Evolutionary conservation across 2,888 invertebrate genomes (phyloP).

Genomic region (Zeuzera pyrina): DNA sequence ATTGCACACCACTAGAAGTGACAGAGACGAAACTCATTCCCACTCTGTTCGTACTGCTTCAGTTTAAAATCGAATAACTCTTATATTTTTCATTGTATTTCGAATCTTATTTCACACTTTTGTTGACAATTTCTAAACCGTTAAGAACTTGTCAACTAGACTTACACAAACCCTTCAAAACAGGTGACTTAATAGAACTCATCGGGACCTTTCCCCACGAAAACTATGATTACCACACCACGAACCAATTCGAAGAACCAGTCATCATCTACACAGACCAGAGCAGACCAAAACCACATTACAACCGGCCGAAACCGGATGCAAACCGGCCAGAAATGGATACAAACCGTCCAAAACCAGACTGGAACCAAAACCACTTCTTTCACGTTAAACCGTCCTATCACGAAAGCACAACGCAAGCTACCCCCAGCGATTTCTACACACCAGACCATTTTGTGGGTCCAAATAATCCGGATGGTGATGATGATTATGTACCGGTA

Average conservation of each 20-base stretch:
- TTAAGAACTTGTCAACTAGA: too few relatives aligned
- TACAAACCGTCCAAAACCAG: conserved; percentile 25
- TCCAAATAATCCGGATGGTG: conserved; percentile 31
- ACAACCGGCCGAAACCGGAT: conserved; percentile 32
- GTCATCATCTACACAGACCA: conserved; percentile 63
- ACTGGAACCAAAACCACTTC: conserved; percentile 32
- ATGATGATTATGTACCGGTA: conserved; percentile 65
- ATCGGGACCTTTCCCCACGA: conserved; percentile 67
- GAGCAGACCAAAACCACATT: conserved; percentile 43
- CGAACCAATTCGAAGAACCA: conserved; percentile 63
- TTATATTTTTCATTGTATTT: too few relatives aligned
- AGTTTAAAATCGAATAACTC: too few relatives aligned
- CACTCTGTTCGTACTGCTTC: too few relatives aligned
- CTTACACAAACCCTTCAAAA: conserved; percentile 22
- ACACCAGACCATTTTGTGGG: conserved; percentile 30
- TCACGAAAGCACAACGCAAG: conserved; percentile 49
- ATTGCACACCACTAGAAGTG: too few relatives aligned
- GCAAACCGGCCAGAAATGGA: conserved; percentile 28
- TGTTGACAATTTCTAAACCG: too few relatives aligned
- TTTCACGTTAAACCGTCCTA: conserved; percentile 68
- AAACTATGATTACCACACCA: conserved; percentile 54
- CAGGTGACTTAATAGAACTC: conserved; percentile 69
- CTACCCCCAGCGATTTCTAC: conserved; percentile 39
- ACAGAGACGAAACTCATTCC: too few relatives aligned
- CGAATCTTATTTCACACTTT: too few relatives aligned